Evolutionary conservation across 2,797 vertebrate species (phyloP).

Genomic region (Emys orbicularis): DNA sequence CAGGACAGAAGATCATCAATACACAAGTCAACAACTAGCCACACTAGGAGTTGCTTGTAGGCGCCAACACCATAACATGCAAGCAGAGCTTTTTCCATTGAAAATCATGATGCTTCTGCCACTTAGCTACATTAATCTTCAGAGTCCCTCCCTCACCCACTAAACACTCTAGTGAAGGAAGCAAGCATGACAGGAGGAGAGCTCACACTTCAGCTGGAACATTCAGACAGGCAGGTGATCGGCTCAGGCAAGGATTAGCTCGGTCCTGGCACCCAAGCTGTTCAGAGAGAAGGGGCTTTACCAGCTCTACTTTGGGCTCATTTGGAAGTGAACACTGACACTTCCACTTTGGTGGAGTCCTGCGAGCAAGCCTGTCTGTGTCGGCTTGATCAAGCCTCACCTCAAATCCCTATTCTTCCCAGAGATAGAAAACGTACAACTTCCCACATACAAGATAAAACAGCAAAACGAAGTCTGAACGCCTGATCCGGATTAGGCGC

Average conservation of each 20-base stretch:
- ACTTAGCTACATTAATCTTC: neutral
- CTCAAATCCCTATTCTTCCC: no score
- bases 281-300: neutral
- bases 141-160: fast-evolving
- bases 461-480: fast-evolving
- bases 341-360: neutral
- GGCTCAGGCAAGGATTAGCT: neutral
- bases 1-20: neutral
- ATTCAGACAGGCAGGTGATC: neutral
- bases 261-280: fast-evolving
- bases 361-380: no score
- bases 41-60: neutral
- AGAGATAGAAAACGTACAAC: neutral
- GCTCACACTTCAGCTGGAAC: neutral
- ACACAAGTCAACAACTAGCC: neutral
- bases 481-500: neutral
- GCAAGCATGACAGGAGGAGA: fast-evolving
- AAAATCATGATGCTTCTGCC: neutral
- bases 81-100: fast-evolving
- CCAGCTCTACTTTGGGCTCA: neutral
- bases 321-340: neutral
- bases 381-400: no score
- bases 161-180: neutral
- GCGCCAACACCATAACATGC: fast-evolving
- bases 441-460: neutral